Evolutionary conservation across 1,140 invertebrate genomes (phyloP).

Genomic region (Drosophila nikananu): DNA sequence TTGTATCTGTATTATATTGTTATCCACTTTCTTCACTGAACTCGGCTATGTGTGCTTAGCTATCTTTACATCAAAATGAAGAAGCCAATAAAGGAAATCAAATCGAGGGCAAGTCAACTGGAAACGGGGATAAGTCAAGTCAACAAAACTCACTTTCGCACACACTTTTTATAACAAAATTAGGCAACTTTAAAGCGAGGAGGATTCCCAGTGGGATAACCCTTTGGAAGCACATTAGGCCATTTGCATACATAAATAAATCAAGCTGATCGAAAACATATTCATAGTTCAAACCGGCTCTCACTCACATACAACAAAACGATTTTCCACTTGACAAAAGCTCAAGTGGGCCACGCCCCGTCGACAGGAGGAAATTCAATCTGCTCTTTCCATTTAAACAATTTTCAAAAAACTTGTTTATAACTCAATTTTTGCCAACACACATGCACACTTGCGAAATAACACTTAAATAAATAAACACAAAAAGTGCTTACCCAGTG

Average conservation of each 20-base stretch:
- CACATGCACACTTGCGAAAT: conserved; percentile 51
- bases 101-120: conserved; percentile 15
- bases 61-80: conserved; percentile 14
- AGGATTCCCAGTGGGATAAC: conserved; percentile 5
- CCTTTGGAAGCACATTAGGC: conserved; percentile 48
- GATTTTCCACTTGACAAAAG: conserved; percentile 83
- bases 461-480: conserved; percentile 84
- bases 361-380: conserved; percentile 67
- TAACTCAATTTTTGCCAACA: conserved; percentile 74
- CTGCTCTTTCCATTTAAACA: conserved; percentile 83
- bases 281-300: conserved; percentile 56
- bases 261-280: conserved; percentile 73
- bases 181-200: conserved; percentile 14
- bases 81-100: conserved; percentile 23
- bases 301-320: conserved; percentile 65
- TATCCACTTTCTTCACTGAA: not conserved
- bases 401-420: conserved; percentile 82
- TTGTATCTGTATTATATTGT: not conserved
- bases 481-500: conserved; percentile 63
- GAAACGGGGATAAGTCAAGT: conserved; percentile 27
- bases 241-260: conserved; percentile 82
- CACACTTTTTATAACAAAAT: conserved; percentile 17
- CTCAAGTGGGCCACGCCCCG: conserved; percentile 71
- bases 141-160: not conserved
- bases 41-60: not conserved